phyloP scores from a whole-genome alignment of 1,140 invertebrate genomes.

The Drosophila pallidifrons region DNA sequence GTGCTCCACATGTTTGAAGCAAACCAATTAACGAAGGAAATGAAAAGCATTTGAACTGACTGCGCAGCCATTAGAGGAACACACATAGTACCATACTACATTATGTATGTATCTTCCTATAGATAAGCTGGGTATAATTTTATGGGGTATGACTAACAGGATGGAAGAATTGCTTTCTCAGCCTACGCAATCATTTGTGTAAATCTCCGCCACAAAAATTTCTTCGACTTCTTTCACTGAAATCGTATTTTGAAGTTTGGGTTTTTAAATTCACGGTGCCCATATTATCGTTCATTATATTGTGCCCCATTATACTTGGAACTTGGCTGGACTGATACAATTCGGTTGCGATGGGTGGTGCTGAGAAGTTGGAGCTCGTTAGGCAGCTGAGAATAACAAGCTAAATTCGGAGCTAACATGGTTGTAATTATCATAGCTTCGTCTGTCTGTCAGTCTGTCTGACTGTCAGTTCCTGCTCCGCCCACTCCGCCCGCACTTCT shows the following conservation, averaged over 20 bases:
- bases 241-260: constrained; percentile 23
- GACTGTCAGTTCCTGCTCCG: constrained; percentile 51
- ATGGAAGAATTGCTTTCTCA: constrained; percentile 20
- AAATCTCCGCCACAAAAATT: constrained; percentile 25
- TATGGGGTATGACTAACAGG: constrained; percentile 23
- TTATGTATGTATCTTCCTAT: not conserved
- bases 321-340: constrained; percentile 42
- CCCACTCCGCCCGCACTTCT: constrained; percentile 15
- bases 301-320: constrained; percentile 41
- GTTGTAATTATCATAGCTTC: constrained; percentile 73
- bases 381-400: constrained; percentile 50
- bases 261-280: constrained; percentile 31
- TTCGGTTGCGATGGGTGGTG: constrained; percentile 44
- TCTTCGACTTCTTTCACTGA: constrained; percentile 48
- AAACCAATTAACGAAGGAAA: constrained; percentile 16
- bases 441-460: constrained; percentile 20
- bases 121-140: not conserved
- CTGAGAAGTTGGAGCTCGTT: constrained; percentile 61
- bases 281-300: constrained; percentile 77
- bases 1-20: constrained; percentile 6
- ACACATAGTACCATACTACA: not conserved
- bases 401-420: constrained; percentile 66
- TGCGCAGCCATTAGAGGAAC: not conserved
- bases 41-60: constrained; percentile 3
- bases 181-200: constrained; percentile 38